A percentile compares a stretch with the other conserved stretches of the same genome.
These are phyloP conservation scores for Hydractinia symbiolongicarpus DNA, from an alignment of 30 jellyfish, hydroid and myxozoan genomes.

Conservation along the genomic window DNA sequence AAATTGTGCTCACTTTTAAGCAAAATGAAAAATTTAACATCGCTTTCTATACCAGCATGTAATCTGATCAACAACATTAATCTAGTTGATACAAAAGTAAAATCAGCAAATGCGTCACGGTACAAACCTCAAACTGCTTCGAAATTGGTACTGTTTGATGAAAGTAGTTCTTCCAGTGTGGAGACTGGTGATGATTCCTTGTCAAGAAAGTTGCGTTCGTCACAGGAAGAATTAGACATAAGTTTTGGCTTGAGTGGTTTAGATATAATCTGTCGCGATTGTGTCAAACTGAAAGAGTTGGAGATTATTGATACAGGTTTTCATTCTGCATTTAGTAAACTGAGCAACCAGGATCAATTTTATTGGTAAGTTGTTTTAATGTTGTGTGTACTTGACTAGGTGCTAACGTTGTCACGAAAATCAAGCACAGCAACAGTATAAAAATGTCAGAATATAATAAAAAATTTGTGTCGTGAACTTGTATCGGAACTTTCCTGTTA, in stretches of 20 bases:
- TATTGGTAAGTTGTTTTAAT: slow-evolving; percentile 21
- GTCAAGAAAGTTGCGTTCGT: slow-evolving; percentile 44
- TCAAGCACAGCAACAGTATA: no score
- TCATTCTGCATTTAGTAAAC: slow-evolving; percentile 62
- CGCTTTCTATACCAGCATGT: slow-evolving; percentile 78
- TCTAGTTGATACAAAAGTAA: slow-evolving; percentile 11
- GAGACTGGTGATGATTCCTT: not conserved
- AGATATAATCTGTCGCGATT: slow-evolving; percentile 41
- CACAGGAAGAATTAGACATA: slow-evolving; percentile 33
- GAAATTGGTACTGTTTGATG: slow-evolving; percentile 7
- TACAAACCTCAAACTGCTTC: slow-evolving; percentile 5
- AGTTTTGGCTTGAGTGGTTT: slow-evolving; percentile 59
- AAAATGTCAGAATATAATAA: not conserved
- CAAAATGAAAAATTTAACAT: slow-evolving; percentile 37
- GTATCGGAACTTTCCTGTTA: no score
- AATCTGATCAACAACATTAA: slow-evolving; percentile 43
- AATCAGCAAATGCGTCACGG: not conserved
- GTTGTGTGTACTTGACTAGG: not conserved
- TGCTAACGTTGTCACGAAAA: no score
- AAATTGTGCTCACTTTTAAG: slow-evolving; percentile 39
- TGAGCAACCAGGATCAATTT: slow-evolving; percentile 36
- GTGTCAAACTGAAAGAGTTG: slow-evolving; percentile 37
- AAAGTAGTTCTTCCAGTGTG: slow-evolving; percentile 5
- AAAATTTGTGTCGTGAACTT: no score
- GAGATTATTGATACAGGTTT: slow-evolving; percentile 72